Evolutionary conservation across 2,797 vertebrate species (phyloP).

Genomic region (Microctenopoma stevenorrisi): DNA sequence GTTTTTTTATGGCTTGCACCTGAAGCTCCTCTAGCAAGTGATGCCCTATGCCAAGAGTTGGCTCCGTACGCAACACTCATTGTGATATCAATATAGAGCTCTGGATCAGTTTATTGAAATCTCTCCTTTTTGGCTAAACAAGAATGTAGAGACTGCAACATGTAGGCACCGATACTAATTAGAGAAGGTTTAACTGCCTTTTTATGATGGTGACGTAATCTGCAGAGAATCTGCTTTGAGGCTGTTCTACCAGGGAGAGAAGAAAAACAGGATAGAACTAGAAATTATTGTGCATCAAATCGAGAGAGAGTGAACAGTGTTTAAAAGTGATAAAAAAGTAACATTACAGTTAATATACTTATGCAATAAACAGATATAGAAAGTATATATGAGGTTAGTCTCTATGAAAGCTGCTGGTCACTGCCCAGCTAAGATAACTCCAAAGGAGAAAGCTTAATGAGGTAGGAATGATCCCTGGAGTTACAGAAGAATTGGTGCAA

Average conservation of each 20-base stretch:
- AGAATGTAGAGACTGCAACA: slow-evolving; percentile 41
- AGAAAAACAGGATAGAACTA: slow-evolving; percentile 15
- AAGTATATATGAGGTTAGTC: too few species aligned
- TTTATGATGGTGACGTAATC: slow-evolving; percentile 31
- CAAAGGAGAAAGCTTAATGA: too few species aligned
- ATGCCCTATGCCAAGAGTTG: not conserved
- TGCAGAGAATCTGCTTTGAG: slow-evolving; percentile 16
- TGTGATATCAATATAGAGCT: not conserved
- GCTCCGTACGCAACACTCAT: too few species aligned
- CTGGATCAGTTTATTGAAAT: slow-evolving; percentile 36
- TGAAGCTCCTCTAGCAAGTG: too few species aligned
- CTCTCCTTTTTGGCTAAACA: slow-evolving; percentile 31
- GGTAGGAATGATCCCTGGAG: too few species aligned
- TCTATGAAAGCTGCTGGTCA: too few species aligned
- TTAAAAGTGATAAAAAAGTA: too few species aligned
- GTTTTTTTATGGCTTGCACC: too few species aligned
- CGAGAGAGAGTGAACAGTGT: not conserved
- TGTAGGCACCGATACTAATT: slow-evolving; percentile 35
- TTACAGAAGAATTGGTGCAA: not conserved
- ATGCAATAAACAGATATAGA: too few species aligned
- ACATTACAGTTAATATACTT: too few species aligned
- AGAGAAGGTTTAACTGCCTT: slow-evolving; percentile 23
- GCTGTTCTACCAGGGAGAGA: slow-evolving; percentile 11
- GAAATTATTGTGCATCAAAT: not conserved
- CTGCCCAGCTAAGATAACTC: too few species aligned